Evolutionary conservation across 2,113 vertebrate species (phyloP).

Genomic region (Calidris pygmaea): DNA sequence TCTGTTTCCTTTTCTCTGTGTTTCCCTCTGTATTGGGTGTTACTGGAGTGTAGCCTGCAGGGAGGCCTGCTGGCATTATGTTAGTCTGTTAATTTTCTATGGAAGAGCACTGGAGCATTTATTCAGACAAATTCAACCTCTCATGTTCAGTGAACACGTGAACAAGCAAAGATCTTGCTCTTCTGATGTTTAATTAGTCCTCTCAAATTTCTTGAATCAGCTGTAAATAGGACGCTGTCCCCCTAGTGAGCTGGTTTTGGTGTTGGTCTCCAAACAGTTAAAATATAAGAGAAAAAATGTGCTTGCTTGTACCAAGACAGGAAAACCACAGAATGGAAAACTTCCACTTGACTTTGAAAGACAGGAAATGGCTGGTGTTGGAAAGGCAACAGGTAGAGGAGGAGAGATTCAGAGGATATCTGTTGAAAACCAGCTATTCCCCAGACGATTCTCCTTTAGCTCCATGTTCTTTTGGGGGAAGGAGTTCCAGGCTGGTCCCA

Average conservation of each 20-base stretch:
- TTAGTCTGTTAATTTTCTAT: slow-evolving; percentile 18
- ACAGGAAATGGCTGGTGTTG: neutral
- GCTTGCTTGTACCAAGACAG: neutral
- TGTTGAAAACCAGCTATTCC: slow-evolving; percentile 16
- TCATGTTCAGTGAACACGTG: neutral
- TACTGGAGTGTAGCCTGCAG: neutral
- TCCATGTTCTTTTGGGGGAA: neutral
- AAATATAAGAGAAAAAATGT: neutral
- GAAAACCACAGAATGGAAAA: slow-evolving; percentile 28
- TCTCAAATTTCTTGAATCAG: slow-evolving; percentile 8
- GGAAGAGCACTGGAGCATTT: slow-evolving; percentile 25
- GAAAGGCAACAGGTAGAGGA: slow-evolving; percentile 23
- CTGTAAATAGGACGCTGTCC: neutral
- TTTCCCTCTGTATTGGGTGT: neutral
- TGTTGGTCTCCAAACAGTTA: slow-evolving; percentile 25
- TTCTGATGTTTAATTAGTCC: neutral
- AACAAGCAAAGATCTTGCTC: neutral
- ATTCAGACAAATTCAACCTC: slow-evolving; percentile 2
- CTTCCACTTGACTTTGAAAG: slow-evolving; percentile 38
- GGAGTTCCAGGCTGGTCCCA: slow-evolving; percentile 18
- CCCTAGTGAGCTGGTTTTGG: neutral
- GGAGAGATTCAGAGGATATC: neutral
- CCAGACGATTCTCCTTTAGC: neutral
- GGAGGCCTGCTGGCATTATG: slow-evolving; percentile 13
- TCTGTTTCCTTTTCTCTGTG: slow-evolving; percentile 26